Evolutionary conservation across 2,797 vertebrate genomes (phyloP), one percentile per base, ranked within the genome.

Genomic region (Clarias platycephalus): DNA sequence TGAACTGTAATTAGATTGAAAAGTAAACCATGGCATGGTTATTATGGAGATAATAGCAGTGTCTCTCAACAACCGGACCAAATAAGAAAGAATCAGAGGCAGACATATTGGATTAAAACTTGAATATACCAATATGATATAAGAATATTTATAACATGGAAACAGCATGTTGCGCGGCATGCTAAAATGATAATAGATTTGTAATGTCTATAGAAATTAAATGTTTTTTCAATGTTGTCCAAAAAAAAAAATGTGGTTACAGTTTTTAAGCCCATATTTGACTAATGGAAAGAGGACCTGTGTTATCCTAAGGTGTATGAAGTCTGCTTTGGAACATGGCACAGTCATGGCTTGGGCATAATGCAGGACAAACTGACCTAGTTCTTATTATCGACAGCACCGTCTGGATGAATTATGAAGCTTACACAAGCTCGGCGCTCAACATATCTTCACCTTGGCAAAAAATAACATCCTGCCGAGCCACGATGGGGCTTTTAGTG

Each of bases 321-420:
- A 49, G n/a, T 64, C 77, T 80, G 60, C 37, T 28, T 60, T 49
- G 78, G 26, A 80, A 20, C 62, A 66, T 78, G 31, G 58, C 62
- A 34, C 58, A 78, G 31, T 15, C 34, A 62, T 31, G 15, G 40
- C 62, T 64, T 20, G 15, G 78, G 62, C 40, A 53, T 64, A 64
- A 80, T 20, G 40, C 62, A 15, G 18, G 34, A 16, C n/a, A 44
- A 66, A 80, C 78, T 66, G 78, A 64, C 78, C 78, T 80, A 80
- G 40, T 66, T 80, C 78, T 80, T 44, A 31, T 31, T 80, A 80
- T 80, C n/a, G 57, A 74, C 81, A 74, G 34, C 57, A 74, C 67
- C 81, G 31, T 66, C 68, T 72, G 81, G 81, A 22, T 82, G 37
- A 82, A 63, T 44, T 60, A 60, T 62, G 68, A 74, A 72, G 81